Percentiles rank a stretch among this genome's conserved stretches.
Conservation (phyloP, 2,888 invertebrate species). For the Clivina fossor region DNA sequence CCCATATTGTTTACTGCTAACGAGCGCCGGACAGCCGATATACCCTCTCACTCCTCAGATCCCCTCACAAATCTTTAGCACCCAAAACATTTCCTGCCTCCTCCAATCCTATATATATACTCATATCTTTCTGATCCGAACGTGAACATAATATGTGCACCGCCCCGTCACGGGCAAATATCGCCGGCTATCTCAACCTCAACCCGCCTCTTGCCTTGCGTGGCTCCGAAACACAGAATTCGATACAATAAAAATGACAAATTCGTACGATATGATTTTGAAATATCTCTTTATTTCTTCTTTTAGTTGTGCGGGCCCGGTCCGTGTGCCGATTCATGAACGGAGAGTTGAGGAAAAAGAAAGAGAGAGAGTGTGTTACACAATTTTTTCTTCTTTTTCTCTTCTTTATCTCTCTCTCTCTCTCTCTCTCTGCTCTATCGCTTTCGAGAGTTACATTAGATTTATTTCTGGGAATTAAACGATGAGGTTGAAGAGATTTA, state of each 20-base stretch:
- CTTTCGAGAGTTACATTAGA: too few species aligned
- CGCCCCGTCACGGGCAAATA: too few species aligned
- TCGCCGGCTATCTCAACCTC: too few species aligned
- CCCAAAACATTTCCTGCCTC: neutral
- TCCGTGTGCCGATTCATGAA: neutral
- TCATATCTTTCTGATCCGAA: neutral
- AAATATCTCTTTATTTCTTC: slow-evolving; percentile 11
- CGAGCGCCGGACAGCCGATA: slow-evolving; percentile 2
- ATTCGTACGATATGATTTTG: slow-evolving; percentile 22
- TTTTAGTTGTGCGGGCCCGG: neutral
- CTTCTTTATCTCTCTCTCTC: too few species aligned
- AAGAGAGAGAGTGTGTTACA: too few species aligned
- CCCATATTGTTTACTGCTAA: slow-evolving; percentile 2
- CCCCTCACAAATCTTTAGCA: neutral
- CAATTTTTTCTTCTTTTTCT: too few species aligned
- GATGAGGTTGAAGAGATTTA: too few species aligned
- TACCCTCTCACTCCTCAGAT: neutral
- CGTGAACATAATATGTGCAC: too few species aligned
- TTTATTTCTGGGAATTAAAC: too few species aligned
- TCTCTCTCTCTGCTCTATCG: too few species aligned
- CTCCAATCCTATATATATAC: neutral
- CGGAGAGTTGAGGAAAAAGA: too few species aligned
- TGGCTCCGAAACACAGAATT: slow-evolving; percentile 7
- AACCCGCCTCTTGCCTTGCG: neutral
- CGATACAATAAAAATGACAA: slow-evolving; percentile 31